Conservation (phyloP, 2,113 vertebrate species). For the Bambusicola thoracicus region DNA sequence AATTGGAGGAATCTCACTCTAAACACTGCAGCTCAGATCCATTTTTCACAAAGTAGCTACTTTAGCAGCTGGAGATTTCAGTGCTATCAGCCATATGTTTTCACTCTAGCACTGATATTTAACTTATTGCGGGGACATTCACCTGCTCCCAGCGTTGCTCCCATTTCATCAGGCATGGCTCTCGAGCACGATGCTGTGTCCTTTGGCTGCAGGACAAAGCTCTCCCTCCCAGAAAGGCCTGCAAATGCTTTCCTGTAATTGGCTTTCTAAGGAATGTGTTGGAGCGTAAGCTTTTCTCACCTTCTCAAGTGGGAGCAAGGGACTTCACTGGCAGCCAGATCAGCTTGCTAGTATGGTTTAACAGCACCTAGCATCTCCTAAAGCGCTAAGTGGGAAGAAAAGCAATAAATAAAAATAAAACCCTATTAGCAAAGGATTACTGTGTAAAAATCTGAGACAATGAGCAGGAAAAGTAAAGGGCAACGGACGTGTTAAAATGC, state of each 20-base stretch:
- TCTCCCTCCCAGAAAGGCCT: background rate
- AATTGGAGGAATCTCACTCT: background rate
- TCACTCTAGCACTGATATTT: accelerated
- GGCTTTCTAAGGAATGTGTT: background rate
- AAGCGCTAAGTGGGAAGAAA: conserved; percentile 10
- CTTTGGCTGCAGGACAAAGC: background rate
- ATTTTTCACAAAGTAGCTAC: background rate
- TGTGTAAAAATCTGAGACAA: conserved; percentile 54
- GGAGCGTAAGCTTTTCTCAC: background rate
- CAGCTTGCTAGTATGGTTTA: background rate
- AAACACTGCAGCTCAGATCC: accelerated
- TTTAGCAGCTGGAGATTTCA: background rate
- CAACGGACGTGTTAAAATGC: background rate
- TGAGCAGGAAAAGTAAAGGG: conserved; percentile 40
- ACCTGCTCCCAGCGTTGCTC: accelerated
- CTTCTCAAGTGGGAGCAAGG: background rate
- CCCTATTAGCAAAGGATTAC: conserved; percentile 40
- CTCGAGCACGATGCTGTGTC: accelerated
- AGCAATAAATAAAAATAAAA: conserved; percentile 28
- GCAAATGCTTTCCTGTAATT: background rate
- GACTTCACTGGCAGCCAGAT: background rate
- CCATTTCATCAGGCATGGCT: background rate
- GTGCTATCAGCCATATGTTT: background rate
- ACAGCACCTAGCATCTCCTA: background rate
- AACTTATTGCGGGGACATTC: background rate